Conservation (phyloP, 2,888 invertebrate genomes). For the Willowsia nigromaculata region DNA sequence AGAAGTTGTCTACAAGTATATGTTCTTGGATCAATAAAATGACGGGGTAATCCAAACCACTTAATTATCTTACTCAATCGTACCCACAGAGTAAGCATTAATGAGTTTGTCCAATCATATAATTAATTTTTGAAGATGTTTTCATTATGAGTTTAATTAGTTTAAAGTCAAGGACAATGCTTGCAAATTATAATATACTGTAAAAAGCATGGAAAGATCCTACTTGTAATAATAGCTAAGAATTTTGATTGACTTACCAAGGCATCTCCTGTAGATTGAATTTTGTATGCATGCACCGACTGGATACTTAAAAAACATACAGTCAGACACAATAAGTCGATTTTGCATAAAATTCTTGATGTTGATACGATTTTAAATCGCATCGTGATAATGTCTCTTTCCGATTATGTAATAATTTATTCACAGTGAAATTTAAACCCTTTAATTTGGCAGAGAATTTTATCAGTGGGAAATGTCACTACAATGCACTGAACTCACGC, state of each 20-base stretch:
- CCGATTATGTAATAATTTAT: too few relatives aligned
- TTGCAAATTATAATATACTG: neutral
- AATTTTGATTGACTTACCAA: slow-evolving; percentile 55
- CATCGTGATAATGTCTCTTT: neutral
- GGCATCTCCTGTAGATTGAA: slow-evolving; percentile 53
- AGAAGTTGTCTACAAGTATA: too few relatives aligned
- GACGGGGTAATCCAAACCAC: neutral
- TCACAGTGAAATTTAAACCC: too few relatives aligned
- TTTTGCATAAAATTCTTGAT: neutral
- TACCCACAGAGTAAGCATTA: neutral
- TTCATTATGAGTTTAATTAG: neutral
- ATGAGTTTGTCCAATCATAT: neutral
- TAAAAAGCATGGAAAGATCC: neutral
- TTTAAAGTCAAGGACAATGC: slow-evolving; percentile 30
- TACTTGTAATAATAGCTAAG: neutral
- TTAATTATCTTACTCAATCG: neutral
- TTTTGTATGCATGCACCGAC: slow-evolving; percentile 25
- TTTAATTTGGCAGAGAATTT: neutral
- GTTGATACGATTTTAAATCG: neutral
- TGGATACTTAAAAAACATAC: neutral
- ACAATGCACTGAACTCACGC: neutral
- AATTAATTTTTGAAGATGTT: slow-evolving; percentile 37
- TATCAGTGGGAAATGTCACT: too few relatives aligned
- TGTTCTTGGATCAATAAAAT: neutral
- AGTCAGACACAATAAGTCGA: slow-evolving; percentile 10